Evolutionary conservation across 2,888 invertebrate genomes (phyloP).

Genomic region (Ophioninae sp.): DNA sequence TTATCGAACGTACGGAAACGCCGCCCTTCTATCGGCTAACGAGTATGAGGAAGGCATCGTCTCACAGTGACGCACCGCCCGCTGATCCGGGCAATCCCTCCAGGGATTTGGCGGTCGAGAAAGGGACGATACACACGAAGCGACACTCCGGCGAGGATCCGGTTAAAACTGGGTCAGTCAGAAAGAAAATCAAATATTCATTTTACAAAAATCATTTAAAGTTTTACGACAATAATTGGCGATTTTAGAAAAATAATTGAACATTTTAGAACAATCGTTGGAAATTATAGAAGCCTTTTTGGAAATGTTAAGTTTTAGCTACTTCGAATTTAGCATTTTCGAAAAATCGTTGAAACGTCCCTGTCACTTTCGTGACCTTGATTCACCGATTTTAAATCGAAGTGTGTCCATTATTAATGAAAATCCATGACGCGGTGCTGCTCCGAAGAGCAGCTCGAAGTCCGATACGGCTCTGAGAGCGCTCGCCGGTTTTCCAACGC

Average conservation of each 20-base stretch:
- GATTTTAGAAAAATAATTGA: too few relatives aligned
- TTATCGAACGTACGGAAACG: conserved; percentile 98
- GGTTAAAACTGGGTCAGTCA: conserved; percentile 87
- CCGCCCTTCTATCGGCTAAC: conserved; percentile 98
- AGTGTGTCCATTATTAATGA: not conserved
- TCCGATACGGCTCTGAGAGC: conserved; percentile 86
- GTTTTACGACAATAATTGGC: too few relatives aligned
- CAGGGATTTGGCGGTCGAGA: conserved; percentile 89
- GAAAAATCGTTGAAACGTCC: too few relatives aligned
- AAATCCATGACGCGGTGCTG: not conserved
- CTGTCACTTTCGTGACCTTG: too few relatives aligned
- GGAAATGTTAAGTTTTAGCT: too few relatives aligned
- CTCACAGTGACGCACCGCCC: conserved; percentile 85
- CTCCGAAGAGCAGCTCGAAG: conserved; percentile 82
- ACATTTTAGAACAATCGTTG: too few relatives aligned
- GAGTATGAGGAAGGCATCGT: conserved; percentile 94
- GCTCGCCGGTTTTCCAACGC: conserved; percentile 83
- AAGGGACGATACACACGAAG: conserved; percentile 98
- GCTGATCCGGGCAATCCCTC: conserved; percentile 82
- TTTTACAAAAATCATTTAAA: not conserved
- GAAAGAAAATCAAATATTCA: not conserved
- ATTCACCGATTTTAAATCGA: too few relatives aligned
- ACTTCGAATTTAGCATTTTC: too few relatives aligned
- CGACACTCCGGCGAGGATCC: conserved; percentile 95
- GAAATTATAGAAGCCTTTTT: not conserved